These are phyloP conservation scores for Ophion obscuratus DNA, from an alignment of 2,888 invertebrate genomes.

Conservation along the genomic window DNA sequence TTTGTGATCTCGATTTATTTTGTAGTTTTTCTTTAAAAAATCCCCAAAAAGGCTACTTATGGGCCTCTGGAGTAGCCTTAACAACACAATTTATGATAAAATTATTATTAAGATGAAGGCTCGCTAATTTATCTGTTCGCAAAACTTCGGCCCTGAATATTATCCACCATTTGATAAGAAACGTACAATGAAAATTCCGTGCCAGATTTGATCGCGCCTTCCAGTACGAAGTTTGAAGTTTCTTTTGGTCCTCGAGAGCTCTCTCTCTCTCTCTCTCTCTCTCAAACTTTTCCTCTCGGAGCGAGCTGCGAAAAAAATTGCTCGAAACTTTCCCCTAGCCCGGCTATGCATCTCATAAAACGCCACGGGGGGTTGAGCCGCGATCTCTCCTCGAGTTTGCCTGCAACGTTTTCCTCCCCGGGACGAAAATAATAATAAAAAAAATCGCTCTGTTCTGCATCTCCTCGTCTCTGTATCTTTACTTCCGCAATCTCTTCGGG, in stretches of 20 bases:
- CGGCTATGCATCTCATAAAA: slow-evolving; percentile 39
- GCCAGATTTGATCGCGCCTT: slow-evolving; percentile 23
- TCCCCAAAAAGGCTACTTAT: too few species aligned
- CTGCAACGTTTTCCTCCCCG: slow-evolving; percentile 17
- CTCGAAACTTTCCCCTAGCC: slow-evolving; percentile 28
- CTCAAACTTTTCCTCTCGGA: background rate
- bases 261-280: slow-evolving; percentile 19
- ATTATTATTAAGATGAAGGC: background rate
- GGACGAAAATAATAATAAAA: background rate
- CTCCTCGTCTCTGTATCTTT: background rate
- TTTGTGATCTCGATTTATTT: too few species aligned
- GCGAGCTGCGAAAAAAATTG: slow-evolving; percentile 25
- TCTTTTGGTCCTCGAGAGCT: slow-evolving; percentile 13
- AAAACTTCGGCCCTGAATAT: background rate
- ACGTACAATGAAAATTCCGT: background rate
- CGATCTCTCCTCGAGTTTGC: slow-evolving; percentile 31
- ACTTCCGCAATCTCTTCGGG: background rate
- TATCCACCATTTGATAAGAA: background rate
- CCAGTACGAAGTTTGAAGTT: background rate
- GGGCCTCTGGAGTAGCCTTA: too few species aligned
- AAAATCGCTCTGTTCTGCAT: slow-evolving; percentile 31
- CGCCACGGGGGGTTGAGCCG: slow-evolving; percentile 46
- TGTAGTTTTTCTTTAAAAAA: too few species aligned
- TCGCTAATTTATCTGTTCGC: too few species aligned
- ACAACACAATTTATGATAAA: background rate